Conservation (phyloP, 1,140 invertebrate species). For the Drosophila obscura region DNA sequence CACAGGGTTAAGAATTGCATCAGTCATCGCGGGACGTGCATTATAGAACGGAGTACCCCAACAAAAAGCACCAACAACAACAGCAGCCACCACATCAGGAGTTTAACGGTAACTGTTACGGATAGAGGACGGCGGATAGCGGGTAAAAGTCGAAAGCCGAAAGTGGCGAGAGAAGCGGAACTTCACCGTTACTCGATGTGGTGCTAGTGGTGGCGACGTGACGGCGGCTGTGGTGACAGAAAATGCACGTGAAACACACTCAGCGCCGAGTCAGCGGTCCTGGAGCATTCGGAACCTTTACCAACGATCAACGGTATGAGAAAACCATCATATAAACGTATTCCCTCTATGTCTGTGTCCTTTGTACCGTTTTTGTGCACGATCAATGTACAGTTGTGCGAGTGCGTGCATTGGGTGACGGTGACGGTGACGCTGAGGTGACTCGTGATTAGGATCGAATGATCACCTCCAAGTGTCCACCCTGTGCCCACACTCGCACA, state of each 20-base stretch:
- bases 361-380: slow-evolving; percentile 51
- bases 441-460: too few species aligned
- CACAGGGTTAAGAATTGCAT: slow-evolving; percentile 66
- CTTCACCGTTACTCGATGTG: slow-evolving; percentile 56
- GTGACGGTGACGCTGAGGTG: too few species aligned
- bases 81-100: slow-evolving; percentile 17
- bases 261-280: slow-evolving; percentile 83
- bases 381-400: slow-evolving; percentile 43
- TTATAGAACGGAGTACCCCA: slow-evolving; percentile 9
- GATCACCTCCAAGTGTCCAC: too few species aligned
- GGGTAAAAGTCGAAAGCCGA: too few species aligned
- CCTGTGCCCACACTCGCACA: slow-evolving; percentile 10
- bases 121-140: too few species aligned
- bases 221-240: slow-evolving; percentile 53
- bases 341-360: slow-evolving; percentile 31
- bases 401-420: background rate
- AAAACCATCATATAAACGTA: slow-evolving; percentile 15
- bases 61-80: slow-evolving; percentile 12
- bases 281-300: slow-evolving; percentile 83
- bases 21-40: slow-evolving; percentile 51
- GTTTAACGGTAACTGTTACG: slow-evolving; percentile 12
- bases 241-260: slow-evolving; percentile 84
- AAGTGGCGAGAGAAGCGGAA: slow-evolving; percentile 25
- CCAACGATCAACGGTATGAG: slow-evolving; percentile 82
- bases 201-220: slow-evolving; percentile 45